phyloP scores from a whole-genome alignment of 2,113 vertebrate genomes.

The Mellivora capensis region DNA sequence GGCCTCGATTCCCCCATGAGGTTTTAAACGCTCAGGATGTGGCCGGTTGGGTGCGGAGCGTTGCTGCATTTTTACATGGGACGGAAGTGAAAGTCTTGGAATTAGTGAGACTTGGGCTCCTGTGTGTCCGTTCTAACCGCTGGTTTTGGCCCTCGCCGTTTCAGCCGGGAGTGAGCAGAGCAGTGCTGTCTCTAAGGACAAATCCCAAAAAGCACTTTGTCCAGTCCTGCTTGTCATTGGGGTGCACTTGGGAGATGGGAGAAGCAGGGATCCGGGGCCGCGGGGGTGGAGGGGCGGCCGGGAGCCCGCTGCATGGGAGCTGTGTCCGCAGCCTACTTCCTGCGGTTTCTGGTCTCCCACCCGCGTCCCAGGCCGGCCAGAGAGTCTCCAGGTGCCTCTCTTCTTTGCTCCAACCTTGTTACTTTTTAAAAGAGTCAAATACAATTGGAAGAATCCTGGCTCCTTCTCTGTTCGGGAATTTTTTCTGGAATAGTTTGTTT shows the following conservation, averaged over 20 bases:
- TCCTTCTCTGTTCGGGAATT: background rate
- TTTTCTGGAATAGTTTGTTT: background rate
- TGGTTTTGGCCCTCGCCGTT: fast-evolving
- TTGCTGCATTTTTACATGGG: background rate
- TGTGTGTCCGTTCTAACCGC: background rate
- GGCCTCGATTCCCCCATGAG: background rate
- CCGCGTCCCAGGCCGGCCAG: background rate
- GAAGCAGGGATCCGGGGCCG: background rate
- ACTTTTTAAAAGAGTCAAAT: background rate
- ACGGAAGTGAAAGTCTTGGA: background rate
- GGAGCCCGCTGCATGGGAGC: too few species aligned
- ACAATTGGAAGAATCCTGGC: background rate
- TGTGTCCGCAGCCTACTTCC: fast-evolving
- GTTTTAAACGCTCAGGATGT: background rate
- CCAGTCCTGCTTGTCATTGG: background rate
- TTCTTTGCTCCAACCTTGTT: background rate
- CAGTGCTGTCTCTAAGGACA: conserved; percentile 11
- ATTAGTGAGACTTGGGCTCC: background rate
- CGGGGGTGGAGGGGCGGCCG: background rate
- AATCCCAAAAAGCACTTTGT: background rate
- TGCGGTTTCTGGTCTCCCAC: background rate
- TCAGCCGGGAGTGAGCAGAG: background rate
- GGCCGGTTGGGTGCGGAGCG: background rate
- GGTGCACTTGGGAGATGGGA: background rate
- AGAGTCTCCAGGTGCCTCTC: background rate